Percentiles rank a stretch among this genome's conserved stretches.
Conservation (phyloP, 2,797 vertebrate species). For the Xyrichtys novacula region DNA sequence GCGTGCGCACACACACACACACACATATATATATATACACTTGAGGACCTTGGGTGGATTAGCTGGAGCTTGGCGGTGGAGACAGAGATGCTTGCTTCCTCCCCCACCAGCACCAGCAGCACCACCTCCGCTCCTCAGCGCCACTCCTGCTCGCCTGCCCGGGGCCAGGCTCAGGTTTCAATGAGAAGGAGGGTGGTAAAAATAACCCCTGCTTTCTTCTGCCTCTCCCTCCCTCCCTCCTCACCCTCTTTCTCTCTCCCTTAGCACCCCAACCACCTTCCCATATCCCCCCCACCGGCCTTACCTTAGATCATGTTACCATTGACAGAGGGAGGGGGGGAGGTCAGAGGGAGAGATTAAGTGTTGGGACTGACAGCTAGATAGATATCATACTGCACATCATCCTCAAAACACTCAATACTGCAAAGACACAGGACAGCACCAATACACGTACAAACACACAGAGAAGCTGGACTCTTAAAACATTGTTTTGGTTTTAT, state of each 20-base stretch:
- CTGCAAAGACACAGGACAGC: constrained; percentile 39
- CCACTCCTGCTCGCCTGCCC: constrained; percentile 85
- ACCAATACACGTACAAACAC: constrained; percentile 2
- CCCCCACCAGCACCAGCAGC: constrained; percentile 38
- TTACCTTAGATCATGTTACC: constrained; percentile 82
- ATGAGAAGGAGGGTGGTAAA: constrained; percentile 82
- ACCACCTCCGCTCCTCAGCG: constrained; percentile 67
- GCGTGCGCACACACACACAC: constrained; percentile 44
- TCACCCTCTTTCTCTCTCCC: constrained; percentile 62
- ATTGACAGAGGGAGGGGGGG: constrained; percentile 70
- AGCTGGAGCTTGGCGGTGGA: constrained; percentile 77
- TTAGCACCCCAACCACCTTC: constrained; percentile 69
- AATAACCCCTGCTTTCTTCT: constrained; percentile 79
- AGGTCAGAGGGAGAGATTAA: constrained; percentile 71
- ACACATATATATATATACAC: constrained; percentile 65
- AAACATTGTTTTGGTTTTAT: no score
- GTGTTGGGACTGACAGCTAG: constrained; percentile 65
- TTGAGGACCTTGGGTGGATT: constrained; percentile 82
- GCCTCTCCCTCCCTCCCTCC: constrained; percentile 63
- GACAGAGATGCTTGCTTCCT: constrained; percentile 76
- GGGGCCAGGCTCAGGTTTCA: constrained; percentile 88
- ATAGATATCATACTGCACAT: constrained; percentile 66
- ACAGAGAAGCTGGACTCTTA: no score
- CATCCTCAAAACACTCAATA: constrained; percentile 41
- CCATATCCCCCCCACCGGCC: constrained; percentile 63